A percentile compares a stretch with the other conserved stretches of the same genome.
phyloP scores from a whole-genome alignment of 64 coral and sea anemone genomes.

The Montipora efflorescens region DNA sequence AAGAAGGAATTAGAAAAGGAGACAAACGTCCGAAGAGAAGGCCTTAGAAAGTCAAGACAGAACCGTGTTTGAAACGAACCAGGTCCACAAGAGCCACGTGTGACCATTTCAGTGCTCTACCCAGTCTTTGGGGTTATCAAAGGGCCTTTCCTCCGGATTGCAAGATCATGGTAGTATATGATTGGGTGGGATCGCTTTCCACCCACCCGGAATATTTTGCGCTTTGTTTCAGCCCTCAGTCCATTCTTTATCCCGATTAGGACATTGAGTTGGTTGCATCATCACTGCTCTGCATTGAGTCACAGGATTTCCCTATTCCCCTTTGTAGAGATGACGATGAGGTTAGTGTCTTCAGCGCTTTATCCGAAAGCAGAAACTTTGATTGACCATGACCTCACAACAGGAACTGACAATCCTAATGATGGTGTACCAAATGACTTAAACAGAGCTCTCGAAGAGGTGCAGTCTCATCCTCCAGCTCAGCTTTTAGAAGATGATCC shows the following conservation, averaged over 20 bases:
- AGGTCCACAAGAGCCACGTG: not conserved
- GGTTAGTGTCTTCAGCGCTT: not conserved
- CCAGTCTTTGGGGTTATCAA: constrained; percentile 36
- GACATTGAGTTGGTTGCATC: constrained; percentile 38
- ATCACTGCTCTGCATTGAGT: constrained; percentile 29
- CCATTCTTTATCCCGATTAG: constrained; percentile 31
- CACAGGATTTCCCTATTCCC: not conserved
- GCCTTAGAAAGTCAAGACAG: constrained; percentile 15
- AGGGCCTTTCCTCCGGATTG: constrained; percentile 25
- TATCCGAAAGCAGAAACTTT: not conserved
- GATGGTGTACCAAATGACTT: not conserved
- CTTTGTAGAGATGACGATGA: constrained; percentile 2
- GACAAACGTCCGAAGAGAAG: constrained; percentile 22
- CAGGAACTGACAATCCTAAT: not conserved
- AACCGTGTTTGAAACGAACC: constrained; percentile 37
- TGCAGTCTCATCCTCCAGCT: not conserved
- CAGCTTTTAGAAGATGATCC: constrained; percentile 48
- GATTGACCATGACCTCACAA: not conserved
- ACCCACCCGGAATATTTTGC: constrained; percentile 52
- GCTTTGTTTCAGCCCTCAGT: constrained; percentile 6
- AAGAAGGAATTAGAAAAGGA: constrained; percentile 51
- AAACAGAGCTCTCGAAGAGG: not conserved
- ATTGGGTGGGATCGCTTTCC: constrained; percentile 62
- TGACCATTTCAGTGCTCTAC: constrained; percentile 51
- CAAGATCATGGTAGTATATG: constrained; percentile 13